Percentiles rank a stretch among this genome's conserved stretches.
These are phyloP conservation scores for Polydrusus cervinus DNA, from an alignment of 2,888 invertebrate genomes.

Conservation along the genomic window DNA sequence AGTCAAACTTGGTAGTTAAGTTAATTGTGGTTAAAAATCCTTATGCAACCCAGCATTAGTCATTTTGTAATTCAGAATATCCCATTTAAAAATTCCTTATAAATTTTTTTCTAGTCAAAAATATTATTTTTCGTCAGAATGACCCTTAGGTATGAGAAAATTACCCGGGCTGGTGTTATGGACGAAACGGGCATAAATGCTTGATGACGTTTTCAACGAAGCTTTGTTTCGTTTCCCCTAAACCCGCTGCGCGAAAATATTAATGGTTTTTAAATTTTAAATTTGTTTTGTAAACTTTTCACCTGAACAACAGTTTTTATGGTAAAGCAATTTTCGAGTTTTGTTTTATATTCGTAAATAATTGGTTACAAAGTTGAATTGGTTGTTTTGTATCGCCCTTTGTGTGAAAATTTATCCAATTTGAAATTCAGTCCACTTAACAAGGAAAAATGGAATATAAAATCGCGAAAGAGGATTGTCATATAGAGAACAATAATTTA, in stretches of 20 bases:
- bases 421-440: neutral
- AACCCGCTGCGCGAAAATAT: conserved; percentile 21
- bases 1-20: too few relatives aligned
- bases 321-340: conserved; percentile 12
- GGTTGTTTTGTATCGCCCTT: conserved; percentile 7
- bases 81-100: too few relatives aligned
- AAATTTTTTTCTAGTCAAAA: too few relatives aligned
- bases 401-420: conserved; percentile 5
- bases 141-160: neutral
- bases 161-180: neutral
- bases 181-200: conserved; percentile 5
- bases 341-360: conserved; percentile 17
- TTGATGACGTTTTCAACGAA: conserved; percentile 4
- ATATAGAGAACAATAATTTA: too few relatives aligned
- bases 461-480: too few relatives aligned
- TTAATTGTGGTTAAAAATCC: too few relatives aligned
- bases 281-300: conserved; percentile 28
- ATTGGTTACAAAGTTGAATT: conserved; percentile 17
- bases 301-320: conserved; percentile 26
- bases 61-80: too few relatives aligned
- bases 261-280: conserved; percentile 35
- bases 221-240: conserved; percentile 12
- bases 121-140: too few relatives aligned
- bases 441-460: neutral
- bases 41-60: too few relatives aligned